Percentiles rank a stretch among this genome's conserved stretches.
phyloP scores from a whole-genome alignment of 2,888 invertebrate species.

The Athripsodes cinereus region DNA sequence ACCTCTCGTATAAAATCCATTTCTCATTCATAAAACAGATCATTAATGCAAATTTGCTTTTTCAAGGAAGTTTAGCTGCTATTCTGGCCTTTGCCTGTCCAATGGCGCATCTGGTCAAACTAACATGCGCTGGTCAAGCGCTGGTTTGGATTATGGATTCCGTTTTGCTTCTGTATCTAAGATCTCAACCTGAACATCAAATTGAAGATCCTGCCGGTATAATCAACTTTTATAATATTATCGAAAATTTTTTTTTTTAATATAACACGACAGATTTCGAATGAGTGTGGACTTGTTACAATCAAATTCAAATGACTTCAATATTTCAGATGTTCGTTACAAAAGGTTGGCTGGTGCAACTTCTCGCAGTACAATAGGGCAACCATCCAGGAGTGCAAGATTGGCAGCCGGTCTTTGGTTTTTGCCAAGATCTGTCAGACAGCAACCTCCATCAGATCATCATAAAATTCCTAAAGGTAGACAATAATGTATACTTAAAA shows the following conservation, averaged over 20 bases:
- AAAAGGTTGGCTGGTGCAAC: slow-evolving; percentile 42
- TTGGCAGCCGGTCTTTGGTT: slow-evolving; percentile 47
- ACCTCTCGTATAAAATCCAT: no score
- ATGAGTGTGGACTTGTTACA: no score
- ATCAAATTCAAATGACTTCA: background rate
- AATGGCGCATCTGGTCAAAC: slow-evolving; percentile 53
- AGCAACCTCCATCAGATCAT: slow-evolving; percentile 42
- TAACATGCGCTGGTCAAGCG: slow-evolving; percentile 54
- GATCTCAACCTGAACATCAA: slow-evolving; percentile 51
- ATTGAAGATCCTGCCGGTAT: slow-evolving; percentile 48
- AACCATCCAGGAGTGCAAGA: slow-evolving; percentile 31
- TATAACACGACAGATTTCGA: background rate
- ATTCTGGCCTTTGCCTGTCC: slow-evolving; percentile 60
- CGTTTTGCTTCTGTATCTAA: slow-evolving; percentile 45
- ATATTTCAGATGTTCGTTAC: slow-evolving; percentile 42
- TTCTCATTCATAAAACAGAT: no score
- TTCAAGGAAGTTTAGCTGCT: slow-evolving; percentile 53
- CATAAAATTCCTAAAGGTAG: slow-evolving; percentile 26
- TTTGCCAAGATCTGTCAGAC: slow-evolving; percentile 46
- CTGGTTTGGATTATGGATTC: slow-evolving; percentile 47
- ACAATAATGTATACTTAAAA: background rate
- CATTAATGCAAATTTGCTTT: no score
- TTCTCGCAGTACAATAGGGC: slow-evolving; percentile 20
- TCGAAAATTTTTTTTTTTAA: background rate
- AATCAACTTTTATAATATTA: background rate